Conservation (phyloP, 30 jellyfish, hydroid and myxozoan genomes). For the Pseudorhiza aurosa region DNA sequence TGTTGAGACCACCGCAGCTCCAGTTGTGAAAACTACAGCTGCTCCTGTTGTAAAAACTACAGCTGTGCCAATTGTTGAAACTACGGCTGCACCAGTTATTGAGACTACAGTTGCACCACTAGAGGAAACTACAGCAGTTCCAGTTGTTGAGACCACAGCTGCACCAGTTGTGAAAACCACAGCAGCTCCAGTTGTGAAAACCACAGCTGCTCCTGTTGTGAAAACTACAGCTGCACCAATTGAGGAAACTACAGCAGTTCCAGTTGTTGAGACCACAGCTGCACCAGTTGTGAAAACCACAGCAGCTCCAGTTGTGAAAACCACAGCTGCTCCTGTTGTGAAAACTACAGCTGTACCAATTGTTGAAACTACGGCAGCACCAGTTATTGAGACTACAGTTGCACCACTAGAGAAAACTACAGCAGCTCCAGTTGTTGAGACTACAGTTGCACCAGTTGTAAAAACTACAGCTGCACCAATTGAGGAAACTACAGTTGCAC, state of each 20-base stretch:
- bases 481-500: conserved; percentile 26
- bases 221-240: conserved; percentile 50
- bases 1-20: conserved; percentile 21
- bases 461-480: conserved; percentile 33
- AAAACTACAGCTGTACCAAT: conserved; percentile 54
- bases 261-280: conserved; percentile 37
- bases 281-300: conserved; percentile 29
- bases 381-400: conserved; percentile 26
- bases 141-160: conserved; percentile 10
- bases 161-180: conserved; percentile 17
- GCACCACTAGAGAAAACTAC: conserved; percentile 29
- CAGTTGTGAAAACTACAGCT: conserved; percentile 34
- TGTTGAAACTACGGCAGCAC: conserved; percentile 48
- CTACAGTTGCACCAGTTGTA: conserved; percentile 56
- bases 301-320: conserved; percentile 29
- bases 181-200: conserved; percentile 30
- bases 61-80: conserved; percentile 13
- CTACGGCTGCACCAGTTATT: conserved; percentile 16
- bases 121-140: conserved; percentile 2
- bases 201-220: conserved; percentile 38
- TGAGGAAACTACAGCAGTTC: conserved; percentile 20
- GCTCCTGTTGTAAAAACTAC: conserved; percentile 13
- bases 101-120: conserved; percentile 10
- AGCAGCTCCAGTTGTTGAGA: conserved; percentile 21
- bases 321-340: conserved; percentile 41